phyloP scores from a whole-genome alignment of 1,140 invertebrate species.

The Pygmarrhopalites habei region DNA sequence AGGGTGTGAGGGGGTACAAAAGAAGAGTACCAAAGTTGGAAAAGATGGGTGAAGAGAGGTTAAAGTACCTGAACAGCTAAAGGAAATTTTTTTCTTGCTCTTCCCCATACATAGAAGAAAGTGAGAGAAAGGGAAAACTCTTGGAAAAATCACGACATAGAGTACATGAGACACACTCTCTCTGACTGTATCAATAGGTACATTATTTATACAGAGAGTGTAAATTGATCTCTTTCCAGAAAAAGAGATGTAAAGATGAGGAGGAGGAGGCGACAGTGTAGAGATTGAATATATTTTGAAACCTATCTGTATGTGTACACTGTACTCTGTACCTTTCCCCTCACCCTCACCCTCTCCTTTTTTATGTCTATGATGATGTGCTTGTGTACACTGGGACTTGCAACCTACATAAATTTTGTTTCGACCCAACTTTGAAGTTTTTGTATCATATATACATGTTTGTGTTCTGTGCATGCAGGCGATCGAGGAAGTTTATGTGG shows the following conservation, averaged over 20 bases:
- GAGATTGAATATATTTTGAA: too few relatives aligned
- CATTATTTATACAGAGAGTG: too few relatives aligned
- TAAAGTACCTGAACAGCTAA: background rate
- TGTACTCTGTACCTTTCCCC: too few relatives aligned
- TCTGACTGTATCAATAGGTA: too few relatives aligned
- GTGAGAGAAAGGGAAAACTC: background rate
- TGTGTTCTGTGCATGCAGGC: constrained; percentile 55
- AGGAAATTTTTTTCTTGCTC: background rate
- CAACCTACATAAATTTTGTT: constrained; percentile 35
- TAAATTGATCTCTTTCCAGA: too few relatives aligned
- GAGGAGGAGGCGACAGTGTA: too few relatives aligned
- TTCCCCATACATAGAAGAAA: background rate
- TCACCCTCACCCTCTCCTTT: too few relatives aligned
- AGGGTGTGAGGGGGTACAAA: too few relatives aligned
- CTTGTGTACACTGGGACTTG: background rate
- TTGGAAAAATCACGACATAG: background rate
- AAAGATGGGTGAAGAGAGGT: background rate
- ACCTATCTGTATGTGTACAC: too few relatives aligned
- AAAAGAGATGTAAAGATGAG: too few relatives aligned
- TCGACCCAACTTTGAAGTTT: constrained; percentile 9
- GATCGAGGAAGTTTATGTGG: constrained; percentile 94
- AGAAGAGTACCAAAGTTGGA: background rate
- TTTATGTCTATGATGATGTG: too few relatives aligned
- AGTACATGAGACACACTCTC: too few relatives aligned
- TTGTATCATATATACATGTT: constrained; percentile 6